Conservation (phyloP, 1,140 invertebrate genomes). For the Alviniconcha marisindica region DNA sequence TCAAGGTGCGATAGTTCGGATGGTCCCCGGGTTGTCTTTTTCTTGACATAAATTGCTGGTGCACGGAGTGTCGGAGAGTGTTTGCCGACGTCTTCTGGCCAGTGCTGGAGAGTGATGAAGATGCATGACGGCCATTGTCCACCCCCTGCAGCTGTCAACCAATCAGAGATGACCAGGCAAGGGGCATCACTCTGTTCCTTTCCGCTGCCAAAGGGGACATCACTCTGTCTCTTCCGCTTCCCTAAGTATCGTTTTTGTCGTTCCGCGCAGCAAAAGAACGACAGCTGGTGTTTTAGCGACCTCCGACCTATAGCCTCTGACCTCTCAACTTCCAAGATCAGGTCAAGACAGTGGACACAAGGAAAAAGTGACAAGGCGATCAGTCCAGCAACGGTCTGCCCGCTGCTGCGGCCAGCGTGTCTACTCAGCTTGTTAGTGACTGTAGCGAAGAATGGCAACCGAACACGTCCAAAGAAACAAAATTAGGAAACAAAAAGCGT, state of each 20-base stretch:
- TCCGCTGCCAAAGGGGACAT: not conserved
- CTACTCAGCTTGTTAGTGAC: no score
- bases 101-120: not conserved
- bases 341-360: slow-evolving; percentile 32
- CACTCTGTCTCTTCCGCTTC: not conserved
- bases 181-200: slow-evolving; percentile 4
- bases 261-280: not conserved
- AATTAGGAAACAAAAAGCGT: no score
- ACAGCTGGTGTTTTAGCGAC: slow-evolving; percentile 35
- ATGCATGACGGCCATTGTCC: slow-evolving; percentile 23
- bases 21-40: no score
- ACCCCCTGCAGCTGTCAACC: slow-evolving; percentile 13
- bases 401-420: no score
- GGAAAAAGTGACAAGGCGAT: no score
- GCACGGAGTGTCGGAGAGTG: not conserved
- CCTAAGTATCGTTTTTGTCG: slow-evolving; percentile 26
- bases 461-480: no score
- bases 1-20: no score
- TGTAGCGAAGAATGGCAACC: no score
- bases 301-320: slow-evolving; percentile 19
- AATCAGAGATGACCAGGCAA: not conserved
- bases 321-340: slow-evolving; percentile 16
- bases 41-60: not conserved
- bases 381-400: no score
- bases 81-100: slow-evolving; percentile 24